These are phyloP conservation scores for Meloidogyne exigua DNA, from an alignment of 1,140 invertebrate species.

Conservation along the genomic window DNA sequence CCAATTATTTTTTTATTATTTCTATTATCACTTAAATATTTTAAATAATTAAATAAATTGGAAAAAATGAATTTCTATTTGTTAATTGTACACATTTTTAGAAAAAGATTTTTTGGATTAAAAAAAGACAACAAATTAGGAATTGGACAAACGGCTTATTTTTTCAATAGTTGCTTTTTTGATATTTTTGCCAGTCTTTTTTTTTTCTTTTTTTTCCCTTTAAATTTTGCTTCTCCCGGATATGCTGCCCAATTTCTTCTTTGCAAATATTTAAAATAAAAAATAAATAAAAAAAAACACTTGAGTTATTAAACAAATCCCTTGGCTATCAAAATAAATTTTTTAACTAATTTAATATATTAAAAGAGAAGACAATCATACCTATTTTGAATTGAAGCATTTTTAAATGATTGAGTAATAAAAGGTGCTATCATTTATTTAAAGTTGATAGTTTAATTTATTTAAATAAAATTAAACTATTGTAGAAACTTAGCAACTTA, in stretches of 20 bases:
- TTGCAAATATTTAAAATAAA: not conserved
- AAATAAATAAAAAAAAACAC: not conserved
- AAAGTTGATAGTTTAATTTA: not conserved
- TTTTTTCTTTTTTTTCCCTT: not conserved
- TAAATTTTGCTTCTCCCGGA: not conserved
- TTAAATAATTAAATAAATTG: too few relatives aligned
- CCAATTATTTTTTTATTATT: too few relatives aligned
- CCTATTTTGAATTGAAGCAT: not conserved
- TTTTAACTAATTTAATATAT: not conserved
- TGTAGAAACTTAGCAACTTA: not conserved
- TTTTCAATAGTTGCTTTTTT: slow-evolving; percentile 4
- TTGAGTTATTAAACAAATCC: not conserved
- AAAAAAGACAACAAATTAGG: not conserved
- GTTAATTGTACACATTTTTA: not conserved
- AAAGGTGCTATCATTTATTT: not conserved
- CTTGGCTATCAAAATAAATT: not conserved
- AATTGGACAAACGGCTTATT: not conserved
- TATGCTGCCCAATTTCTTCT: not conserved
- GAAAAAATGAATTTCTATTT: not conserved
- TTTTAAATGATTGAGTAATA: not conserved
- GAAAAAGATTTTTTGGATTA: not conserved
- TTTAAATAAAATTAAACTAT: not conserved
- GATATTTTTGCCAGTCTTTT: not conserved
- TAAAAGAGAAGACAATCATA: not conserved
- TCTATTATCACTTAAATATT: too few relatives aligned